phyloP scores from a whole-genome alignment of 2,113 vertebrate species.

The Columba livia region DNA sequence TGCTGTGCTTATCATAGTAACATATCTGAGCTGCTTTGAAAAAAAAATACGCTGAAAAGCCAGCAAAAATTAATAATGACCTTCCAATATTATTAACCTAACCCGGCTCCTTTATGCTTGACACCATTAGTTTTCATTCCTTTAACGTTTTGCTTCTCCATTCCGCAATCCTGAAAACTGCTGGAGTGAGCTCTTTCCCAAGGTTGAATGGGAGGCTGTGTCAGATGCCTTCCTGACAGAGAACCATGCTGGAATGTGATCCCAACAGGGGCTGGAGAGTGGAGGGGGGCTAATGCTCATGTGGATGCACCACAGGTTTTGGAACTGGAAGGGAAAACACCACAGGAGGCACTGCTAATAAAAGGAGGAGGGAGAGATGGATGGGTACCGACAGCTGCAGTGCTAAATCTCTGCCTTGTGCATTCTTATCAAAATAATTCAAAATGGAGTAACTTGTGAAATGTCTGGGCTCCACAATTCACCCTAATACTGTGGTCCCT shows the following conservation, averaged over 20 bases:
- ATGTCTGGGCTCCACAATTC: background rate
- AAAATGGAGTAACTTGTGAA: background rate
- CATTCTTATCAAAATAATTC: background rate
- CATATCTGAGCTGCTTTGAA: background rate
- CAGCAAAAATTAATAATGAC: constrained; percentile 57
- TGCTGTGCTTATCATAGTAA: background rate
- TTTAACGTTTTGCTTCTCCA: background rate
- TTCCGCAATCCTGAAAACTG: background rate
- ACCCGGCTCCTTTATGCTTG: constrained; percentile 15
- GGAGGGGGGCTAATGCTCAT: background rate
- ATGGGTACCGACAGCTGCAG: background rate
- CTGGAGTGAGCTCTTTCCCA: background rate
- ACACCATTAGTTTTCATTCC: constrained; percentile 20
- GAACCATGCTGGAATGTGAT: background rate
- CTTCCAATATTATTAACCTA: constrained; percentile 31
- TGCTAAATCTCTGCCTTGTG: background rate
- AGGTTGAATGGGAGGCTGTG: background rate
- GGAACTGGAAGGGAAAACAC: background rate
- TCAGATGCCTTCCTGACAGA: background rate
- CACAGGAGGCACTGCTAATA: background rate
- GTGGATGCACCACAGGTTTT: background rate
- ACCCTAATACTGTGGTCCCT: background rate
- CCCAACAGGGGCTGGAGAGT: background rate
- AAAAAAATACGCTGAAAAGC: constrained; percentile 7
- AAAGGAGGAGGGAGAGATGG: background rate